phyloP scores from a whole-genome alignment of 2,888 invertebrate genomes.

The Podabrus alpinus region DNA sequence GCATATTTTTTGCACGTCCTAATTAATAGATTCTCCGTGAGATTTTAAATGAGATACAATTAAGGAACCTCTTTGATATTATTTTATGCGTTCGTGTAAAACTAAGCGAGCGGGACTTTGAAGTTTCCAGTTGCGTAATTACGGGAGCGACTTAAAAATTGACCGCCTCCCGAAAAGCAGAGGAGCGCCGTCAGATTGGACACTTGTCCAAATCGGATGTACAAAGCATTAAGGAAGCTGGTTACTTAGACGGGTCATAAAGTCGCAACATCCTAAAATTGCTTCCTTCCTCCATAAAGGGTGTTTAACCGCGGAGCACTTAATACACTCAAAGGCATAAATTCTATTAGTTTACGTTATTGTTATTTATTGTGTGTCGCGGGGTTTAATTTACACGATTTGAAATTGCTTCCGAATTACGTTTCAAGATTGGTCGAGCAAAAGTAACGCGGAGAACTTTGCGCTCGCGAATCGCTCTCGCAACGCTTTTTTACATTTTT shows the following conservation, averaged over 20 bases:
- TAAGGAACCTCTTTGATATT: background rate
- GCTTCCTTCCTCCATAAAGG: slow-evolving; percentile 37
- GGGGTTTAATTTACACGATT: slow-evolving; percentile 5
- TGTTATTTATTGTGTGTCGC: slow-evolving; percentile 22
- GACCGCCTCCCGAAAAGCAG: background rate
- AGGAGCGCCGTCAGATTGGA: background rate
- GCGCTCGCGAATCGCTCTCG: no score
- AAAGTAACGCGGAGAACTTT: background rate
- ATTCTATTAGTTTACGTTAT: slow-evolving; percentile 20
- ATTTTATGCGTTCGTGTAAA: background rate
- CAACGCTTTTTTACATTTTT: no score
- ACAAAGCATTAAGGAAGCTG: slow-evolving; percentile 36
- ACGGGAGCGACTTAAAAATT: background rate
- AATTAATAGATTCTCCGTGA: background rate
- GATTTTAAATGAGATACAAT: background rate
- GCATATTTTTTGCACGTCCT: background rate
- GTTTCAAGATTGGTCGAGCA: background rate
- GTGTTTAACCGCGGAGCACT: slow-evolving; percentile 21
- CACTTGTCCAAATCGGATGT: slow-evolving; percentile 30
- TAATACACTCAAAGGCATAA: slow-evolving; percentile 17
- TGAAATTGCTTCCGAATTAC: background rate
- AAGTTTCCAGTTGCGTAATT: background rate
- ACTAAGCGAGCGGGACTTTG: background rate
- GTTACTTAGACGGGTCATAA: slow-evolving; percentile 39
- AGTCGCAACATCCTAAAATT: slow-evolving; percentile 40